These are phyloP conservation scores for Pseudococcus viburni DNA, from an alignment of 2,888 invertebrate genomes.

Conservation along the genomic window DNA sequence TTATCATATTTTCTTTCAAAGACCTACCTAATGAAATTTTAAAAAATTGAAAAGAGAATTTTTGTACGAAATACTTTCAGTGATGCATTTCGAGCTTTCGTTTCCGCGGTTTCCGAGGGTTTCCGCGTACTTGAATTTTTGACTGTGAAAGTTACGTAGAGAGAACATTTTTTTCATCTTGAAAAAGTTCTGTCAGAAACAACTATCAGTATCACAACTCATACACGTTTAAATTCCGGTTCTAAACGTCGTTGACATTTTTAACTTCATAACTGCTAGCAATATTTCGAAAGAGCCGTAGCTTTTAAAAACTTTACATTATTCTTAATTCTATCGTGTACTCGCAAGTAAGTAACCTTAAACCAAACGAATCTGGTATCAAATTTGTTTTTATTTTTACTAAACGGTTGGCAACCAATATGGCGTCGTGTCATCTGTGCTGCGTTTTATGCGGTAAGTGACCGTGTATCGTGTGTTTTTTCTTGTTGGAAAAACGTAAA, in stretches of 20 bases:
- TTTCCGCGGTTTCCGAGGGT: background rate
- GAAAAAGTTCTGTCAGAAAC: conserved; percentile 38
- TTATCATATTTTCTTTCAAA: too few relatives aligned
- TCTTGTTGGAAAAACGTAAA: conserved; percentile 14
- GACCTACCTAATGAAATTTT: background rate
- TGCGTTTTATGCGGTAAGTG: conserved; percentile 66
- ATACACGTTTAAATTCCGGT: conserved; percentile 66
- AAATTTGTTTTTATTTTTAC: conserved; percentile 50
- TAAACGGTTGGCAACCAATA: conserved; percentile 61
- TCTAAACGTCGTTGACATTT: conserved; percentile 62
- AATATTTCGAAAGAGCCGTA: conserved; percentile 60
- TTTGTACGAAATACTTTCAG: background rate
- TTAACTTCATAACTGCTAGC: conserved; percentile 51
- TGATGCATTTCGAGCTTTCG: conserved; percentile 5
- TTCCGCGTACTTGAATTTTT: background rate
- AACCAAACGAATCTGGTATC: conserved; percentile 29
- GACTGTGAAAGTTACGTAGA: conserved; percentile 20
- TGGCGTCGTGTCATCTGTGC: conserved; percentile 66
- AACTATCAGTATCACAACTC: conserved; percentile 60
- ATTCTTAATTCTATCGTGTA: conserved; percentile 47
- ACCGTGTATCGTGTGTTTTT: conserved; percentile 63
- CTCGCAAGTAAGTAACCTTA: conserved; percentile 26
- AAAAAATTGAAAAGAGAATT: background rate
- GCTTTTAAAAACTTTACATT: conserved; percentile 50
- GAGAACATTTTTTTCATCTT: background rate